Conservation (phyloP, 1,140 invertebrate species). For the Ceratosolen fusciceps region DNA sequence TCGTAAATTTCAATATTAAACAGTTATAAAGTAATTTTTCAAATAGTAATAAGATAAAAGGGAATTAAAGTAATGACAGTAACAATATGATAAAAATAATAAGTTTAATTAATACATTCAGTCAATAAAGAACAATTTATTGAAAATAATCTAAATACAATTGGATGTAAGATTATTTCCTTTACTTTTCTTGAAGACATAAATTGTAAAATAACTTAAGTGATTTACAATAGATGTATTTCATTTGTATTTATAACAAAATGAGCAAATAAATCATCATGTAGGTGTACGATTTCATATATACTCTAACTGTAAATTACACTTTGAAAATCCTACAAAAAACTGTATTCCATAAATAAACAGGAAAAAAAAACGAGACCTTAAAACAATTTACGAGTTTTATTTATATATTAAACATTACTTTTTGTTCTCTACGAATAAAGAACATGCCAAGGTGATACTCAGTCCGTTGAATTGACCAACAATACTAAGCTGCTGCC, state of each 20-base stretch:
- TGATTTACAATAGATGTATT: slow-evolving; percentile 35
- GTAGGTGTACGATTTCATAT: slow-evolving; percentile 25
- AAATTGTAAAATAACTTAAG: slow-evolving; percentile 33
- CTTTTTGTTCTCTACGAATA: slow-evolving; percentile 34
- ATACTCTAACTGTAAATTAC: slow-evolving; percentile 34
- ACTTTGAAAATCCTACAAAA: slow-evolving; percentile 43
- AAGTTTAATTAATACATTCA: neutral
- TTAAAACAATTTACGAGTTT: slow-evolving; percentile 34
- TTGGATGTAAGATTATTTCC: slow-evolving; percentile 21
- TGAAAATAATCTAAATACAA: slow-evolving; percentile 48
- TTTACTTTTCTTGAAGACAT: slow-evolving; percentile 3
- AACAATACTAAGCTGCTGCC: slow-evolving; percentile 28
- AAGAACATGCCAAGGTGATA: slow-evolving; percentile 39
- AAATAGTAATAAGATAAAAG: neutral
- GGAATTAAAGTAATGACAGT: neutral
- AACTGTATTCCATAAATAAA: slow-evolving; percentile 40
- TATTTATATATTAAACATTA: slow-evolving; percentile 37
- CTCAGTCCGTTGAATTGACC: slow-evolving; percentile 37
- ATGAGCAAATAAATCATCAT: slow-evolving; percentile 33
- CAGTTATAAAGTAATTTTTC: too few species aligned
- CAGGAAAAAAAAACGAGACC: slow-evolving; percentile 34
- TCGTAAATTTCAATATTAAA: too few species aligned
- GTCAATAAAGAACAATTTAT: slow-evolving; percentile 48
- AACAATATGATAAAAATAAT: neutral
- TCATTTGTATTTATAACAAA: slow-evolving; percentile 36